Evolutionary conservation across 30 jellyfish, hydroid and myxozoan genomes (phyloP).

Genomic region (Catostylus mosaicus): DNA sequence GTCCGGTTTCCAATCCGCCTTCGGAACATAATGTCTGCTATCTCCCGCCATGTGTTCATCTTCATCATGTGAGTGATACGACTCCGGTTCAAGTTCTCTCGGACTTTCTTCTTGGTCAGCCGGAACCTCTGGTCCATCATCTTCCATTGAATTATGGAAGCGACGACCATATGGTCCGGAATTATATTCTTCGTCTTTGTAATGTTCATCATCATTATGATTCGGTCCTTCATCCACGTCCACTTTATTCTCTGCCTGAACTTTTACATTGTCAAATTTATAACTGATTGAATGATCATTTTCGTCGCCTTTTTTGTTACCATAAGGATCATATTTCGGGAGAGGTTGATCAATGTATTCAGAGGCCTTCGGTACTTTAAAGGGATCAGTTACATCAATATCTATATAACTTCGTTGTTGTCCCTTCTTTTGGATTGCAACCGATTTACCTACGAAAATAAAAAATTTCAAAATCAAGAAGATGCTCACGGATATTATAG

Average conservation of each 20-base stretch:
- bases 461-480: too few relatives aligned
- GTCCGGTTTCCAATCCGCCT: slow-evolving; percentile 54
- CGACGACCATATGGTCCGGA: slow-evolving; percentile 1
- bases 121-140: slow-evolving; percentile 72
- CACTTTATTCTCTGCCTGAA: slow-evolving; percentile 41
- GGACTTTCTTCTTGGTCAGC: slow-evolving; percentile 70
- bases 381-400: slow-evolving; percentile 96
- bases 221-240: slow-evolving; percentile 26
- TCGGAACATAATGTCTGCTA: slow-evolving; percentile 66
- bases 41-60: slow-evolving; percentile 61
- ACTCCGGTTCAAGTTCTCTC: slow-evolving; percentile 45
- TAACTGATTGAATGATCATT: slow-evolving; percentile 33
- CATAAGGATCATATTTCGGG: slow-evolving; percentile 70
- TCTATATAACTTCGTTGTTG: slow-evolving; percentile 90
- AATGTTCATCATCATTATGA: slow-evolving; percentile 22
- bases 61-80: slow-evolving; percentile 28
- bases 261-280: slow-evolving; percentile 33
- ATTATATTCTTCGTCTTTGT: slow-evolving; percentile 1
- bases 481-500: too few relatives aligned
- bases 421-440: slow-evolving; percentile 40
- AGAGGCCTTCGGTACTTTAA: slow-evolving; percentile 92
- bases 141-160: slow-evolving; percentile 28
- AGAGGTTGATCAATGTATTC: slow-evolving; percentile 90
- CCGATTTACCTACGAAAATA: slow-evolving; percentile 15
- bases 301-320: slow-evolving; percentile 28